These are phyloP conservation scores for Engystomops pustulosus DNA, from an alignment of 2,113 vertebrate genomes.

Conservation along the genomic window DNA sequence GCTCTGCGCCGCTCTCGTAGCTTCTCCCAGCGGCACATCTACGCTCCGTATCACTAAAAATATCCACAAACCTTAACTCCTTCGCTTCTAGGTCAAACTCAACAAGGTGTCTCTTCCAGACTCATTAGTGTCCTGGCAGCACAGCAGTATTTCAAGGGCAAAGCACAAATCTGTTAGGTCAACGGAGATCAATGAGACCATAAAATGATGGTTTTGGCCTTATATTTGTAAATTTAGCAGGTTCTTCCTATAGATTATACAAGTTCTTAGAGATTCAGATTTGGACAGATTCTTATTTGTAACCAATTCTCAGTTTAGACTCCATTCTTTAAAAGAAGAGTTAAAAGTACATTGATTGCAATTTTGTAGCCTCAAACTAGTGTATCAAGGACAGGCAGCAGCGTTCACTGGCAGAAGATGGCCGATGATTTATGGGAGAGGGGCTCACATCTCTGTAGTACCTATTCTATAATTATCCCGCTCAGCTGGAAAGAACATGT, in stretches of 20 bases:
- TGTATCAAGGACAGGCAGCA: conserved; percentile 33
- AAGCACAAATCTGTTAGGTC: not conserved
- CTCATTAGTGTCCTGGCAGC: conserved; percentile 10
- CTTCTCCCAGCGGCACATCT: conserved; percentile 48
- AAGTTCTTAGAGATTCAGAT: too few species aligned
- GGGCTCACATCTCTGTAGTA: conserved; percentile 35
- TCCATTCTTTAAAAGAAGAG: not conserved
- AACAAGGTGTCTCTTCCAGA: conserved; percentile 7
- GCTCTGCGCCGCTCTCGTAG: conserved; percentile 38
- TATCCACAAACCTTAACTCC: conserved; percentile 41
- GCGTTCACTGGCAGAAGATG: conserved; percentile 13
- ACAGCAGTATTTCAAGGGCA: conserved; percentile 16
- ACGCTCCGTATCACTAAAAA: conserved; percentile 34
- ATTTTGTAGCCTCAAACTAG: conserved; percentile 21
- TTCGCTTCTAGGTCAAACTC: conserved; percentile 7
- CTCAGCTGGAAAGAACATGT: conserved; percentile 21
- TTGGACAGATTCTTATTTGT: not conserved
- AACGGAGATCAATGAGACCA: not conserved
- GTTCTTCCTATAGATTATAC: not conserved
- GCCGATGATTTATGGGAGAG: conserved; percentile 47
- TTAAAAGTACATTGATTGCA: conserved; percentile 6
- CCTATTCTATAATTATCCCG: conserved; percentile 50
- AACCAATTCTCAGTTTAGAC: not conserved
- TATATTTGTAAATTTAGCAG: not conserved
- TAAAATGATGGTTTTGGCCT: not conserved